Evolutionary conservation across 2,888 invertebrate genomes (phyloP).

Genomic region (Alsophila aescularia): DNA sequence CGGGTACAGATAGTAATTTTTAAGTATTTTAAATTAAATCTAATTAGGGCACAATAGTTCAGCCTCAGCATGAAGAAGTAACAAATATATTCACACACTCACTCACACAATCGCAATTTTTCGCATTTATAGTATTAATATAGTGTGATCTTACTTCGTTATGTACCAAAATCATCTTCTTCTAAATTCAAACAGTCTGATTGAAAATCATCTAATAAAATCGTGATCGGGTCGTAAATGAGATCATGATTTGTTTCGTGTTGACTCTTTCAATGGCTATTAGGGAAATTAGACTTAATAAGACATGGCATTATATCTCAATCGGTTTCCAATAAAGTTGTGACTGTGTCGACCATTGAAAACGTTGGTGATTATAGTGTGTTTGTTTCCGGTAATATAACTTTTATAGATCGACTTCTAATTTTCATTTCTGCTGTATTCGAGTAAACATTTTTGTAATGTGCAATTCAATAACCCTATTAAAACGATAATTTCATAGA

Average conservation of each 20-base stretch:
- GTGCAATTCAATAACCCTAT: too few relatives aligned
- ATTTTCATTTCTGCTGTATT: too few relatives aligned
- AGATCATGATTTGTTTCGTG: constrained; percentile 19
- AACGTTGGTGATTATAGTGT: not conserved
- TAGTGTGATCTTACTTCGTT: too few relatives aligned
- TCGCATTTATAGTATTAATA: too few relatives aligned
- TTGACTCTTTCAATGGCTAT: constrained; percentile 27
- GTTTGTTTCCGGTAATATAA: not conserved
- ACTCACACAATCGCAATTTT: too few relatives aligned
- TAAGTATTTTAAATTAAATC: too few relatives aligned
- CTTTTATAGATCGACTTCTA: not conserved
- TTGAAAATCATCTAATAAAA: not conserved
- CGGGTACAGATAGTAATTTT: too few relatives aligned
- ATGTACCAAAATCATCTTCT: not conserved
- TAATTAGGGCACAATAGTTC: too few relatives aligned
- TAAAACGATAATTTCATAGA: too few relatives aligned
- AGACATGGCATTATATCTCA: constrained; percentile 14
- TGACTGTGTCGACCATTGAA: not conserved
- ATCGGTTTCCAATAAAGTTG: constrained; percentile 13
- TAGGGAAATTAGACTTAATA: constrained; percentile 20
- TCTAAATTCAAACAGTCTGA: not conserved
- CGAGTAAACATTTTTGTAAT: too few relatives aligned
- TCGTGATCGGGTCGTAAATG: constrained; percentile 20
- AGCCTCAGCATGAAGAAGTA: too few relatives aligned
- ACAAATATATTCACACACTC: too few relatives aligned